Evolutionary conservation across 1,140 invertebrate species (phyloP).

Genomic region (Oreohelix idahoensis): DNA sequence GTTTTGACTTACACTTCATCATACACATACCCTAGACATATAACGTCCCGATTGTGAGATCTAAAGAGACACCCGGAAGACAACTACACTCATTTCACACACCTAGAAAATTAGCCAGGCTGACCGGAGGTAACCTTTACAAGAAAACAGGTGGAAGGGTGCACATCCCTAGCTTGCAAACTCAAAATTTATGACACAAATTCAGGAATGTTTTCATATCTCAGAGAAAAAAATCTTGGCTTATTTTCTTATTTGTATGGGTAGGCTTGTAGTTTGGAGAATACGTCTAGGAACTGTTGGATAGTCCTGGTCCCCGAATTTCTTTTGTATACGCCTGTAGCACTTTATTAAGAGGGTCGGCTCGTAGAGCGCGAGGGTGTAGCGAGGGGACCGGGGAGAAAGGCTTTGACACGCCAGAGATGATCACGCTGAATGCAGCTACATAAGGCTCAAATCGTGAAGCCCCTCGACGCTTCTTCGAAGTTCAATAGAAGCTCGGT

Average conservation of each 20-base stretch:
- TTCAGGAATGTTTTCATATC: too few relatives aligned
- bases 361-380: not conserved
- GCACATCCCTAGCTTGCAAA: too few relatives aligned
- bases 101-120: too few relatives aligned
- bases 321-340: not conserved
- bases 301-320: not conserved
- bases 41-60: too few relatives aligned
- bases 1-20: too few relatives aligned
- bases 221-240: not conserved
- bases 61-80: too few relatives aligned
- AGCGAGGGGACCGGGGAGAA: not conserved
- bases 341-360: not conserved
- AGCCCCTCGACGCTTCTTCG: not conserved
- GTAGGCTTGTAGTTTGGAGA: not conserved
- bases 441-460: not conserved
- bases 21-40: too few relatives aligned
- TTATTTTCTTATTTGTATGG: not conserved
- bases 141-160: too few relatives aligned
- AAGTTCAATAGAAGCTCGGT: not conserved
- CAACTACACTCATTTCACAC: too few relatives aligned
- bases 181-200: too few relatives aligned
- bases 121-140: too few relatives aligned
- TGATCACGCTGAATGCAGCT: not conserved
- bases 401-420: not conserved
- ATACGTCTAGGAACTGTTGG: not conserved